These are phyloP conservation scores for Pardalotus punctatus DNA, from an alignment of 2,113 vertebrate species.

Conservation along the genomic window DNA sequence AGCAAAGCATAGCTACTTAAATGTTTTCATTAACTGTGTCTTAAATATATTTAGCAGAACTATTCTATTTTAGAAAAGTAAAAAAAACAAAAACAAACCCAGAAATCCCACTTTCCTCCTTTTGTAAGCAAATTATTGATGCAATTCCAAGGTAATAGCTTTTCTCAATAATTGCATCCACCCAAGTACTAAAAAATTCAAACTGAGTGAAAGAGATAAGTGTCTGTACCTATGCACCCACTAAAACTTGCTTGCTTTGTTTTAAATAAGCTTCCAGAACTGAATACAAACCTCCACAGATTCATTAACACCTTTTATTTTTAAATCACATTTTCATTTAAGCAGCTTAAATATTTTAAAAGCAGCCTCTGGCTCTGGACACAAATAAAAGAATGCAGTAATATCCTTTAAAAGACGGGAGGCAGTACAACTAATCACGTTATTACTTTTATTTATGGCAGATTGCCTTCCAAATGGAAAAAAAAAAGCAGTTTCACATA, in stretches of 20 bases:
- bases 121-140: background rate
- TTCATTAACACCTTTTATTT: constrained; percentile 39
- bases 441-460: constrained; percentile 18
- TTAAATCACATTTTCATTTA: constrained; percentile 43
- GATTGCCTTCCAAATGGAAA: background rate
- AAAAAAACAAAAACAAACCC: background rate
- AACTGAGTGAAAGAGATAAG: background rate
- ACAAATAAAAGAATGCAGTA: constrained; percentile 45
- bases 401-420: constrained; percentile 38
- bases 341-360: constrained; percentile 65
- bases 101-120: background rate
- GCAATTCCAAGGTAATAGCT: background rate
- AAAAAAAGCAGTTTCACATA: constrained; percentile 20
- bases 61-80: background rate
- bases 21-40: background rate
- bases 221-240: background rate
- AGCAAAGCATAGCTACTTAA: background rate
- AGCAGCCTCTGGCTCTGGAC: background rate
- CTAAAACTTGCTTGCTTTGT: background rate
- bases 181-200: background rate
- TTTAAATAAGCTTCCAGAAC: background rate
- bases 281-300: background rate
- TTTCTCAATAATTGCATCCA: background rate
- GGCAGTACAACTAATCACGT: background rate
- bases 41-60: background rate